Evolutionary conservation across 2,888 invertebrate species (phyloP), one percentile per base, ranked within the genome.

Genomic region (Catocala sponsa): DNA sequence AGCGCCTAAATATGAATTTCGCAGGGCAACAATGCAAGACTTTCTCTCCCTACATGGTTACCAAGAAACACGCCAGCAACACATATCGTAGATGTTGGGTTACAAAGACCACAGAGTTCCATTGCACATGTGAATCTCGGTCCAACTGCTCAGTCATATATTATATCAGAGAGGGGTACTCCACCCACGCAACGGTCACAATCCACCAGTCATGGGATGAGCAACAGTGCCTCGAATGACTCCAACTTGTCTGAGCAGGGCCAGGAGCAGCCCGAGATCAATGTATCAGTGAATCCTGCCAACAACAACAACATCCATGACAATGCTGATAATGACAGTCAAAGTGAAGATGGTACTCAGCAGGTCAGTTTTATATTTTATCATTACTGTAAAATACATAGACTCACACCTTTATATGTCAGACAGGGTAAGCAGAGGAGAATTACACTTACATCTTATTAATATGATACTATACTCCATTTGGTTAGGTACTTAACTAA

Each of bases 301-400:
- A 94, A 93, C 68, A 94, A 93, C 63, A 94, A 94, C 68, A 93
- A 94, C 68, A 91, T 92, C 57, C 88, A 91, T 83, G 92, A 93
- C 63, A 91, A 91, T 79, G 85, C 83, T 33, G 94, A 94, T 66
- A 92, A 91, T 84, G 94, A 94, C 41, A 93, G 91, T 61, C 91
- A 91, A 68, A 94, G 94, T 83, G 94, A 94, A 60, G 94, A 94
- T 82, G 92, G 92, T 7, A 82, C 87, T 54, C 91, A 91, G 66
- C 92, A 92, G 91, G 94, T 94, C 70, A 71, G 72, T 58, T 7
- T 5, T 33, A 52, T 53, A 25, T 47, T 2, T 12, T 2, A 25
- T 25, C 25, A 46, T 25, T 51, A 25, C 33, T 25, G 33, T 51
- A 11, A 11, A 2, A 11, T 5, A 7, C 7, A 25, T 33, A 11